Base-by-base conservation (phyloP, 2,888 invertebrate species). In the Choristoneura rosaceana region DNA sequence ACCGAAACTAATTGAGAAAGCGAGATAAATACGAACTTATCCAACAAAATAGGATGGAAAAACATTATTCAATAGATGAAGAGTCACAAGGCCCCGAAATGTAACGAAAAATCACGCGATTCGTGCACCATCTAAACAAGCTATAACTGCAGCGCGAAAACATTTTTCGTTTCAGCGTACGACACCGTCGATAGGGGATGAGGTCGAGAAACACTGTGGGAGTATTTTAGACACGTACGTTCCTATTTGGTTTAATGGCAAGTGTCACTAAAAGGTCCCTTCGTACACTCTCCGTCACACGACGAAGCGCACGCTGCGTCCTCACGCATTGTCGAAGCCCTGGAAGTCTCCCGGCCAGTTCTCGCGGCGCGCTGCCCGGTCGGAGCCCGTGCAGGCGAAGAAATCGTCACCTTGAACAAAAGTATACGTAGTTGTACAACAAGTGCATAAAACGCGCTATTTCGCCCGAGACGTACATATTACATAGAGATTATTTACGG, bases 321-420 rank as follows among this genome's bases (percentile, higher is more conserved):
- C 77, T 93, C 88, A 93, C 82, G 89, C 85, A 73, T 92, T 89
- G 69, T 92, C 93, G 74, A 94, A 94, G 12, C 90, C 92, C 41
- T 92, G 91, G 74, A 93, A 94, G 77, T 94, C 93, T 0, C 93
- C 93, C 7, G 94, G 94, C 94, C 94, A 94, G 82, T 94, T 94
- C 75, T 94, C 94, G 1, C 94, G 79, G 0, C 92, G 78, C 50
- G 94, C 94, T 1, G 86, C 94, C 9, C 91, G 83, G 70, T 93
- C 94, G 0, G 94, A 93, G 0, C 94, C 94, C 0, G 94, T 93
- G 77, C 93, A 92, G 12, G 95, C 96, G 84, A 98, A 98, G 90
- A 98, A 98, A 78, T 98, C 97, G 80, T 97, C 97, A 69, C 97
- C 52, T 52, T 5, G 3, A 47, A 47, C n/a, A n/a, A 47, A 47